phyloP scores from a whole-genome alignment of 1,140 invertebrate species.

The Pseudoatta argentina region DNA sequence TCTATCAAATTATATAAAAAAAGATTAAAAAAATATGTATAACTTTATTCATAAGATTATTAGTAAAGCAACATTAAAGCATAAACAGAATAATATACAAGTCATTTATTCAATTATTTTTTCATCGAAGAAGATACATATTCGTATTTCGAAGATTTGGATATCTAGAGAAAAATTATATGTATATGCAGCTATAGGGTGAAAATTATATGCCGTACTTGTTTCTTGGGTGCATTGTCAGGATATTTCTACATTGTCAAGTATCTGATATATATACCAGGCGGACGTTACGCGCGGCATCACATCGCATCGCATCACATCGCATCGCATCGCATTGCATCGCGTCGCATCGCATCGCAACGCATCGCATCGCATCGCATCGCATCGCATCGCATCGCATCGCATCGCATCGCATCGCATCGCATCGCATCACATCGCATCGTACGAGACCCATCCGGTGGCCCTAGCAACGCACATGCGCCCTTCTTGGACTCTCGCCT shows the following conservation, averaged over 20 bases:
- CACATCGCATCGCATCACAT: background rate
- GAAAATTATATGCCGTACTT: constrained; percentile 8
- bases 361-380: constrained; percentile 16
- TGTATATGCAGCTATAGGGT: background rate
- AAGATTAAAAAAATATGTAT: background rate
- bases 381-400: constrained; percentile 19
- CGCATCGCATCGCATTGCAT: background rate
- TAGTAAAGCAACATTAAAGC: background rate
- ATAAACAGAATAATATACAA: too few relatives aligned
- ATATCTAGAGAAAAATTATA: background rate
- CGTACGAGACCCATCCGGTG: constrained; percentile 82
- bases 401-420: constrained; percentile 14
- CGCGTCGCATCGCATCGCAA: constrained; percentile 15
- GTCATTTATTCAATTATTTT: background rate
- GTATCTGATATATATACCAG: constrained; percentile 66
- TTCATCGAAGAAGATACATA: background rate
- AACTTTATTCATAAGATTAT: background rate
- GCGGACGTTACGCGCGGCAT: constrained; percentile 76
- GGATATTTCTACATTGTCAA: constrained; percentile 22
- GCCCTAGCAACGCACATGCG: constrained; percentile 87
- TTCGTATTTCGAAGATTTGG: background rate
- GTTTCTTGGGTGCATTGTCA: background rate
- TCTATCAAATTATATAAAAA: background rate
- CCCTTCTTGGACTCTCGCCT: constrained; percentile 81
- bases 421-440: constrained; percentile 44